Evolutionary conservation across 2,113 vertebrate species (phyloP).

Genomic region (Gila orcuttii): DNA sequence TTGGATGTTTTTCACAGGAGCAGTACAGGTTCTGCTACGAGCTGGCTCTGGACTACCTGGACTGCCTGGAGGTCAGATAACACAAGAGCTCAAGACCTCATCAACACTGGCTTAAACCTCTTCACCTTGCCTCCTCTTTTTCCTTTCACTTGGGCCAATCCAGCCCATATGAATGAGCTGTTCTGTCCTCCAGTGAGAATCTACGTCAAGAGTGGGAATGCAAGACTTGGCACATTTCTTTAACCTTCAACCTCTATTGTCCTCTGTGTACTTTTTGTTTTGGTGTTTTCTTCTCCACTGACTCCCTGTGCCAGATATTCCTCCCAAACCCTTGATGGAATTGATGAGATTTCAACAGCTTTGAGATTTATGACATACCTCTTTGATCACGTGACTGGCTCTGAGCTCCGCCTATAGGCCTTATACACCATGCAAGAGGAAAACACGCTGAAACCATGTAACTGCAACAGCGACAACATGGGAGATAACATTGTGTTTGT

Average conservation of each 20-base stretch:
- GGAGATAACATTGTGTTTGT: slow-evolving; percentile 66
- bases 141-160: slow-evolving; percentile 23
- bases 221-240: slow-evolving; percentile 23
- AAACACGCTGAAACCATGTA: slow-evolving; percentile 37
- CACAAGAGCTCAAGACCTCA: slow-evolving; percentile 57
- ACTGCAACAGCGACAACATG: slow-evolving; percentile 43
- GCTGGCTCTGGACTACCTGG: slow-evolving; percentile 78
- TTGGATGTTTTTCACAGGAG: slow-evolving; percentile 65
- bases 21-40: slow-evolving; percentile 83
- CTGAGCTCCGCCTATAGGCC: slow-evolving; percentile 66
- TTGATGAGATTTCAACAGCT: slow-evolving; percentile 20
- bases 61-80: slow-evolving; percentile 79
- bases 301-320: slow-evolving; percentile 56
- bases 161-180: slow-evolving; percentile 27
- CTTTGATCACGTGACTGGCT: slow-evolving; percentile 43
- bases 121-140: slow-evolving; percentile 13
- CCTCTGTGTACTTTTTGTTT: slow-evolving; percentile 33
- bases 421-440: slow-evolving; percentile 62
- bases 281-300: slow-evolving; percentile 29
- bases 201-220: neutral
- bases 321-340: slow-evolving; percentile 60
- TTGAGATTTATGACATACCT: neutral
- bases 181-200: slow-evolving; percentile 34
- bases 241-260: slow-evolving; percentile 20
- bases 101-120: slow-evolving; percentile 24